Evolutionary conservation across 1,140 invertebrate species (phyloP).

Genomic region (Temnothorax longispinosus): DNA sequence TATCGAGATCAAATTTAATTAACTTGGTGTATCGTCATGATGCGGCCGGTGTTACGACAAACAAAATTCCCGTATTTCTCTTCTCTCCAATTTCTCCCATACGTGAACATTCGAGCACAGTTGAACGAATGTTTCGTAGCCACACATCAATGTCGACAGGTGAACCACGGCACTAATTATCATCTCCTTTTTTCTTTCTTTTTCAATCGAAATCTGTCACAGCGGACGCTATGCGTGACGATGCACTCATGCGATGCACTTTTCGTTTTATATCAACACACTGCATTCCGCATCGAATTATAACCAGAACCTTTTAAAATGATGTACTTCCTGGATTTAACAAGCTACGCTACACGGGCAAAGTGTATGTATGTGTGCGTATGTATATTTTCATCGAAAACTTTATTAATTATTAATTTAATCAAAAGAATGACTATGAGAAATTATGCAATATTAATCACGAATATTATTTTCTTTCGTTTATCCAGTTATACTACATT

Average conservation of each 20-base stretch:
- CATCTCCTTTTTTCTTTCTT: conserved; percentile 1
- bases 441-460: conserved; percentile 4
- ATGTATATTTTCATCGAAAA: background rate
- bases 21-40: conserved; percentile 16
- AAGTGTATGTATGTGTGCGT: background rate
- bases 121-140: conserved; percentile 16
- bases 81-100: conserved; percentile 23
- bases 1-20: conserved; percentile 47
- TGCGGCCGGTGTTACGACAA: conserved; percentile 4
- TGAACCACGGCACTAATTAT: conserved; percentile 40
- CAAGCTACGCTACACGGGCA: background rate
- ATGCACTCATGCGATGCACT: conserved; percentile 30
- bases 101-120: conserved; percentile 18
- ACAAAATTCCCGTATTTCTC: conserved; percentile 36
- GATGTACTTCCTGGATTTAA: conserved; percentile 50
- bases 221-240: conserved; percentile 12
- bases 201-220: conserved; percentile 54
- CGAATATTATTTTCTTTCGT: background rate
- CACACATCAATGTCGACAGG: conserved; percentile 43
- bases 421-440: background rate
- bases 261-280: conserved; percentile 47
- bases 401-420: conserved; percentile 11
- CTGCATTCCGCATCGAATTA: conserved; percentile 33
- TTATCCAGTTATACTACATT: background rate
- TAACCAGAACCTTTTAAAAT: conserved; percentile 54